Conservation (phyloP, 2,113 vertebrate species). For the Oophaga pumilio region DNA sequence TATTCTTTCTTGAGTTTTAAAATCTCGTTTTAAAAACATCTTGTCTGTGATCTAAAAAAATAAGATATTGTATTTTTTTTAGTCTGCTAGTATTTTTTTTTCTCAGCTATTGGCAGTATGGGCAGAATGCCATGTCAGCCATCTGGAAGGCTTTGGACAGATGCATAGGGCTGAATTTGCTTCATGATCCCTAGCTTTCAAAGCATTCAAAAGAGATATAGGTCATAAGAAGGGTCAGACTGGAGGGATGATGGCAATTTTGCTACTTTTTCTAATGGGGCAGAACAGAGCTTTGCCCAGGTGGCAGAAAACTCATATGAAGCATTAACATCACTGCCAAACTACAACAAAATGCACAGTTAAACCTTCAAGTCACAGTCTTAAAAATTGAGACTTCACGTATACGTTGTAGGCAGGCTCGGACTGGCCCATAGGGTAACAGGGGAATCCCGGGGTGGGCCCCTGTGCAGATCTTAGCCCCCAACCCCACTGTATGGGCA, state of each 20-base stretch:
- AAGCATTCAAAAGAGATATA: slow-evolving; percentile 35
- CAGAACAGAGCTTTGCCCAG: slow-evolving; percentile 56
- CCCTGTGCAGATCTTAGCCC: too few species aligned
- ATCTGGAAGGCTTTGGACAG: slow-evolving; percentile 59
- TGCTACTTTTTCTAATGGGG: slow-evolving; percentile 60
- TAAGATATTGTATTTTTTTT: slow-evolving; percentile 17
- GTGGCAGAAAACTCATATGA: slow-evolving; percentile 46
- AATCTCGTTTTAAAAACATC: not conserved
- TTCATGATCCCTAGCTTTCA: slow-evolving; percentile 46
- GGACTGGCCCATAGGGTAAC: too few species aligned
- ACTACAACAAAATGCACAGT: slow-evolving; percentile 29
- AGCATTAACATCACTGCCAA: slow-evolving; percentile 51
- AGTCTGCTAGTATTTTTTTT: not conserved
- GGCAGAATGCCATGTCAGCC: slow-evolving; percentile 45
- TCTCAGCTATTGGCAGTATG: not conserved
- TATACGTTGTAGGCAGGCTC: too few species aligned
- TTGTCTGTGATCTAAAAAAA: not conserved
- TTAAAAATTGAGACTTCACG: slow-evolving; percentile 48
- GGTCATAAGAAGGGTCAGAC: slow-evolving; percentile 45
- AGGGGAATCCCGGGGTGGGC: too few species aligned
- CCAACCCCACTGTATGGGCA: too few species aligned
- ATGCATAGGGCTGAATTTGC: slow-evolving; percentile 55
- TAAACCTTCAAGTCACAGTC: slow-evolving; percentile 28
- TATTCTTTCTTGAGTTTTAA: not conserved
- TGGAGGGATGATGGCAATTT: slow-evolving; percentile 51